Base-by-base conservation (phyloP, 2,888 invertebrate species). In the Tholera decimalis region DNA sequence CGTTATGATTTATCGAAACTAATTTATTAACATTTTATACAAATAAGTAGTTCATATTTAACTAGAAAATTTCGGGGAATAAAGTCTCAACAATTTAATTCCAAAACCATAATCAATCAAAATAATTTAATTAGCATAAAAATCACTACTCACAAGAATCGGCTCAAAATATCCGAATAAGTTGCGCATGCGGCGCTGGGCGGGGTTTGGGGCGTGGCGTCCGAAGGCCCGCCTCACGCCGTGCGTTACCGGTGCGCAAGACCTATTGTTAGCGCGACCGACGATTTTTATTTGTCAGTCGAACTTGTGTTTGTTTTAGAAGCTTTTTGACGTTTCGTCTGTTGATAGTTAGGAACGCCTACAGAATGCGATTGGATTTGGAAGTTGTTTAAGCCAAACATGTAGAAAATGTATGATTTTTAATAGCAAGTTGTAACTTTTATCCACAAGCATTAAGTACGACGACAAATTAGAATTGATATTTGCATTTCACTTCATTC, bases 131-230 rank as follows among this genome's bases (percentile, higher is more conserved):
- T 65, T 68, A 66, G 18, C 55, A 61, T 67, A 65, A 62, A 65
- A 68, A 68, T 67, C 35, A 49, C 4, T 20, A 43, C 15, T 43
- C 41, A 63, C 68, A 64, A 73, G 72, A 67, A 51, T 65, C 67
- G 50, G 60, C 61, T 58, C 39, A 60, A 71, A 64, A 68, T 61
- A 69, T 72, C 77, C 63, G 66, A 63, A 67, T 80, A 62, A 68
- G 57, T 71, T 67, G 74, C 80, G 80, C 83, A 55, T 71, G 66
- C 80, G 83, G 83, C 74, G 49, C 15, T 67, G 69, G 77, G 82
- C 85, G 91, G 93, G 90, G 92, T 88, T 84, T 88, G 79, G 80
- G 94, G 94, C 93, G 93, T 90, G 91, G 92, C 88, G 76, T 83
- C 57, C 11, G 6, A 56, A 63, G 89, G 58, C 79, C 93, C 82